These are phyloP conservation scores for Drosophila crucigera DNA, from an alignment of 2,888 invertebrate species.

Conservation along the genomic window DNA sequence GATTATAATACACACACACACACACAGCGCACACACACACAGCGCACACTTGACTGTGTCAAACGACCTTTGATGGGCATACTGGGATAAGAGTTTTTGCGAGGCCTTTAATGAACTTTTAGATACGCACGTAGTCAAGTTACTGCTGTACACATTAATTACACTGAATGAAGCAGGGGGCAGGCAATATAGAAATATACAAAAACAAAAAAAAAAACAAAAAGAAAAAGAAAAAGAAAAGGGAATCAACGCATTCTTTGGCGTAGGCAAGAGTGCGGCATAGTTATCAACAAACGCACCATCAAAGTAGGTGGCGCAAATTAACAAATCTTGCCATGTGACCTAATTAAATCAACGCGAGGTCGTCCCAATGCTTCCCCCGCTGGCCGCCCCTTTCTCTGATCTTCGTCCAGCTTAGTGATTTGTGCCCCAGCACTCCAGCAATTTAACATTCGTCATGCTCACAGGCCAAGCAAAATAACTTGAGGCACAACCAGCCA, in stretches of 20 bases:
- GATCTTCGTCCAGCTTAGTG: constrained; percentile 6
- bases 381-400: not conserved
- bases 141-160: constrained; percentile 67
- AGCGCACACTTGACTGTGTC: constrained; percentile 58
- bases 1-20: not conserved
- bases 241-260: constrained; percentile 44
- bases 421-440: constrained; percentile 45
- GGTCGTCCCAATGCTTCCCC: constrained; percentile 46
- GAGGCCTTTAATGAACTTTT: constrained; percentile 71
- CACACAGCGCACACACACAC: constrained; percentile 3
- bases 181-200: not conserved
- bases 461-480: constrained; percentile 65
- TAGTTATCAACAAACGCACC: constrained; percentile 67
- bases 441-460: constrained; percentile 80
- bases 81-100: constrained; percentile 59
- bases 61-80: constrained; percentile 75
- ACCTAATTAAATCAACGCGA: constrained; percentile 77
- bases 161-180: constrained; percentile 38
- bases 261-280: constrained; percentile 41
- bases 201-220: not conserved
- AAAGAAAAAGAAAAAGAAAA: not conserved
- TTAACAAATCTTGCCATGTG: constrained; percentile 79
- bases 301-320: constrained; percentile 81
- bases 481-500: constrained; percentile 46
- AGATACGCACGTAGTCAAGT: constrained; percentile 71